These are phyloP conservation scores for Struthio camelus DNA, from an alignment of 2,113 vertebrate genomes.

Conservation along the genomic window DNA sequence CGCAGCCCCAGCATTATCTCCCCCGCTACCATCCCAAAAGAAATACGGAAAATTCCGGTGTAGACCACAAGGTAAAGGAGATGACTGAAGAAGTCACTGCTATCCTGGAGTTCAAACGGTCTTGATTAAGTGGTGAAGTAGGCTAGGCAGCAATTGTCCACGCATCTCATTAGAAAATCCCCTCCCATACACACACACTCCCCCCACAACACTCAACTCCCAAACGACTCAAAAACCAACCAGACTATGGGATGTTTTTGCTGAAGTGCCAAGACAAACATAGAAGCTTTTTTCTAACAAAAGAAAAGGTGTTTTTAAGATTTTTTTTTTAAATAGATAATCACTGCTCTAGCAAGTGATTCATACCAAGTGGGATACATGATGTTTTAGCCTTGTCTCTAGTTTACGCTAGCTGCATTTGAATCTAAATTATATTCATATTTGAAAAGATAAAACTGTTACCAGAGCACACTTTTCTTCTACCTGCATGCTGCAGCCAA, in stretches of 20 bases:
- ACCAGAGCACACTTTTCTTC: background rate
- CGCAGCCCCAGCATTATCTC: background rate
- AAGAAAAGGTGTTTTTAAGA: background rate
- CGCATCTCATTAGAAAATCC: background rate
- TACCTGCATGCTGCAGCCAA: background rate
- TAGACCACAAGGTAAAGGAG: background rate
- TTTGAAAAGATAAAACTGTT: background rate
- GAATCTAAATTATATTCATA: background rate
- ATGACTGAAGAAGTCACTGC: background rate
- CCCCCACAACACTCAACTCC: background rate
- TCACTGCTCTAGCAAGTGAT: background rate
- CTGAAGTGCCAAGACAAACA: background rate
- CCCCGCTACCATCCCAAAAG: background rate
- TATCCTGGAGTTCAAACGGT: background rate
- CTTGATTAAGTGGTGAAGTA: background rate
- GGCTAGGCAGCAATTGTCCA: background rate
- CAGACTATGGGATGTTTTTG: background rate
- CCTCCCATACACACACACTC: background rate
- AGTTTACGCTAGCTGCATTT: background rate
- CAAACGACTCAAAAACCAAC: background rate
- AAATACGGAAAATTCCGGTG: background rate
- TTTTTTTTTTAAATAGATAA: background rate
- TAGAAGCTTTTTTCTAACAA: background rate
- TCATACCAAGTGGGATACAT: background rate
- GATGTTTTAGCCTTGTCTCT: background rate